Conservation (phyloP, 92 coral and sea anemone species). For the Phymanthus crucifer region DNA sequence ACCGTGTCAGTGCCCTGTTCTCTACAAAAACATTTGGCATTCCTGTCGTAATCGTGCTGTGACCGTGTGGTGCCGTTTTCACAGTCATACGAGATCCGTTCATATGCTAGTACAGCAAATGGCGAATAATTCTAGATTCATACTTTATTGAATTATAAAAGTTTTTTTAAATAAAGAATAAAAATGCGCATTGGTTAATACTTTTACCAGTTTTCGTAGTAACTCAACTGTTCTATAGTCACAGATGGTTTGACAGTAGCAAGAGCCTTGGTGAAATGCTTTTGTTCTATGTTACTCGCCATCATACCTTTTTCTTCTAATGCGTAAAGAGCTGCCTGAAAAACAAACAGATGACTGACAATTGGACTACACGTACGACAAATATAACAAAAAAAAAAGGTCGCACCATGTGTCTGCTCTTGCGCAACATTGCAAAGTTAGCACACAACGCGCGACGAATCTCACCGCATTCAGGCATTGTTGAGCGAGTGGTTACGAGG, state of each 20-base stretch:
- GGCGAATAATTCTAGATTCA: neutral
- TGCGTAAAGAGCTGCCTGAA: constrained; percentile 83
- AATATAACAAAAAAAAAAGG: no score
- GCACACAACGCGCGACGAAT: no score
- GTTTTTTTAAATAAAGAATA: neutral
- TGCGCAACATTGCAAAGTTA: neutral
- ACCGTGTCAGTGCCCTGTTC: no score
- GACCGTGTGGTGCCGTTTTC: no score
- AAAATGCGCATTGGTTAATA: neutral
- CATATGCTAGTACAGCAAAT: no score
- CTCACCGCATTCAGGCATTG: no score
- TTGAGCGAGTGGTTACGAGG: no score
- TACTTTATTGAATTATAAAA: neutral
- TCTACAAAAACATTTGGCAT: no score
- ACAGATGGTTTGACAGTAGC: constrained; percentile 76
- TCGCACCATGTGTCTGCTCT: no score
- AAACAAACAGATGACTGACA: constrained; percentile 17
- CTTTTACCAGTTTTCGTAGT: constrained; percentile 40
- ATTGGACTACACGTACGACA: no score
- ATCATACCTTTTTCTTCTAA: constrained; percentile 82
- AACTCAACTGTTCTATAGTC: constrained; percentile 55
- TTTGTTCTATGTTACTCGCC: constrained; percentile 63
- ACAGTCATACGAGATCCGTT: no score
- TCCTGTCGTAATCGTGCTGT: no score
- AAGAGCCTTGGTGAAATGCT: constrained; percentile 81